These are phyloP conservation scores for Caenorhabditis zanzibari DNA, from an alignment of 2,888 invertebrate genomes.

Conservation along the genomic window DNA sequence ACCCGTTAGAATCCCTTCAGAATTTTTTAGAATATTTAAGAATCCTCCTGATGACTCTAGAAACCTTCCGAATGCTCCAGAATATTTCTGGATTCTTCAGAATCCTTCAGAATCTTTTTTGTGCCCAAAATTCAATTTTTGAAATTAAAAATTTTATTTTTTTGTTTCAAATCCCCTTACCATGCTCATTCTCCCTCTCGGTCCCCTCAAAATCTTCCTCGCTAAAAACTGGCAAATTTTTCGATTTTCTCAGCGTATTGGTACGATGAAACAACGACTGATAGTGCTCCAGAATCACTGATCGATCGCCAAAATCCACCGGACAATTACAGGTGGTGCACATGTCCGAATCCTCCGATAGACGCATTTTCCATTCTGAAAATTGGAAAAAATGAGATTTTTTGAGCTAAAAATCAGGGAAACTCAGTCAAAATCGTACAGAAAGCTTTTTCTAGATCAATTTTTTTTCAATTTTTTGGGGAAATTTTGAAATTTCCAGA, in stretches of 20 bases:
- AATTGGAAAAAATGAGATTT: not conserved
- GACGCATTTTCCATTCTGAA: constrained; percentile 65
- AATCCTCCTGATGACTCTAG: too few relatives aligned
- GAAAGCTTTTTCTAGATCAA: too few relatives aligned
- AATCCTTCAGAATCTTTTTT: too few relatives aligned
- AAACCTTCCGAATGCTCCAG: too few relatives aligned
- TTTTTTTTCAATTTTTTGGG: not conserved
- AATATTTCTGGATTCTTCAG: too few relatives aligned
- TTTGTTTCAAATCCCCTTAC: not conserved
- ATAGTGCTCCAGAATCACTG: constrained; percentile 67
- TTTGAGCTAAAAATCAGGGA: not conserved
- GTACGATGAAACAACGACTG: constrained; percentile 49
- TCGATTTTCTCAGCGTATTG: constrained; percentile 55
- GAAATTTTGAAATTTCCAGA: not conserved
- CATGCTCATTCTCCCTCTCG: constrained; percentile 14
- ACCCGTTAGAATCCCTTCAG: too few relatives aligned
- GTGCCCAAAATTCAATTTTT: too few relatives aligned
- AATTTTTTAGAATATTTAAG: too few relatives aligned
- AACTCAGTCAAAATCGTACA: not conserved
- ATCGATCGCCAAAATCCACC: constrained; percentile 63
- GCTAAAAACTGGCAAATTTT: constrained; percentile 49
- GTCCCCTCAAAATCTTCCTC: constrained; percentile 74
- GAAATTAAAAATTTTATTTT: not conserved
- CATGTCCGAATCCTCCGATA: constrained; percentile 61
- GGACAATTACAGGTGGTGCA: constrained; percentile 65